These are phyloP conservation scores for Heptranchias perlo DNA, from an alignment of 2,113 vertebrate genomes.

Conservation along the genomic window DNA sequence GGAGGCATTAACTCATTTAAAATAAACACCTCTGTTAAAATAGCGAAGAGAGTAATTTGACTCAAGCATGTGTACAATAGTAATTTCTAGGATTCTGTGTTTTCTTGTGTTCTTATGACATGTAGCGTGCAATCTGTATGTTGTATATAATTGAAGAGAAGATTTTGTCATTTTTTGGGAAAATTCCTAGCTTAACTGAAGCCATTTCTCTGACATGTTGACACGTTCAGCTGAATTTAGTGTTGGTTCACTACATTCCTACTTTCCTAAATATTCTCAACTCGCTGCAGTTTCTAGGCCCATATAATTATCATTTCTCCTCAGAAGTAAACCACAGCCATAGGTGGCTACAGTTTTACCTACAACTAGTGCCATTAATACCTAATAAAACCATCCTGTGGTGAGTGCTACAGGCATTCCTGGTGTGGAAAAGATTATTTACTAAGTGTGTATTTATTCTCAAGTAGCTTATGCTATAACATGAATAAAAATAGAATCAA, in stretches of 20 bases:
- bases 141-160: background rate
- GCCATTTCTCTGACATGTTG: background rate
- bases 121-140: background rate
- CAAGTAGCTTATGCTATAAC: background rate
- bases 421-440: background rate
- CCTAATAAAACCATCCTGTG: background rate
- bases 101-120: background rate
- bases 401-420: background rate
- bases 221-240: background rate
- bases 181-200: background rate
- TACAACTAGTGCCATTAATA: background rate
- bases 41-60: background rate
- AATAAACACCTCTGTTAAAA: background rate
- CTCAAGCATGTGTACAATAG: background rate
- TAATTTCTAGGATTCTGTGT: background rate
- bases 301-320: background rate
- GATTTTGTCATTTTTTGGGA: background rate
- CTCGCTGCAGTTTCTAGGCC: background rate
- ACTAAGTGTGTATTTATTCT: background rate
- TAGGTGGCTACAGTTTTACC: background rate
- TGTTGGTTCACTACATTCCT: background rate
- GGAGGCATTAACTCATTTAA: background rate
- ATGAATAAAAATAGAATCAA: background rate
- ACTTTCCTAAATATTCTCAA: background rate
- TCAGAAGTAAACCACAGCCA: background rate